Evolutionary conservation across 2,113 vertebrate species (phyloP).

Genomic region (Neolamprologus longior): DNA sequence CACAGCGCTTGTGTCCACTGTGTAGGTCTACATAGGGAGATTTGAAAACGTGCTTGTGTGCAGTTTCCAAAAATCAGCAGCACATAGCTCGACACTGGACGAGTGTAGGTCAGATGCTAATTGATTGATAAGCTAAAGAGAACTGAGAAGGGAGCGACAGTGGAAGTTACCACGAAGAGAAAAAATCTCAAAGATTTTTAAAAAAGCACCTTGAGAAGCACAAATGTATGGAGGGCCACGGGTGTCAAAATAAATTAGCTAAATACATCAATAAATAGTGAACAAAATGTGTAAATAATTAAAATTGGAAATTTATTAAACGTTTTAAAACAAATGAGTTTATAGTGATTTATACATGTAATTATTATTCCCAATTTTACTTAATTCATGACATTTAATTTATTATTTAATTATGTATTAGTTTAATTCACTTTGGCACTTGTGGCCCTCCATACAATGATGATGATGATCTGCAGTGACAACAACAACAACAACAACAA

Average conservation of each 20-base stretch:
- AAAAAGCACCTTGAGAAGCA: not conserved
- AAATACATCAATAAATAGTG: not conserved
- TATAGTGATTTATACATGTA: not conserved
- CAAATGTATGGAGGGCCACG: not conserved
- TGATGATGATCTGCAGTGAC: not conserved
- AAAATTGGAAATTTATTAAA: not conserved
- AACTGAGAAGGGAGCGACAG: not conserved
- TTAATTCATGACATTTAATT: not conserved
- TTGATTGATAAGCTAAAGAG: not conserved
- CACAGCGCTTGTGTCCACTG: not conserved
- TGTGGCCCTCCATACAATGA: not conserved
- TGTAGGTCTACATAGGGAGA: not conserved
- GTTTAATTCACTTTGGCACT: not conserved
- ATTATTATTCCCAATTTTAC: not conserved
- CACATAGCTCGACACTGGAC: not conserved
- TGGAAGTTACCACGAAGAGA: not conserved
- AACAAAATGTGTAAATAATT: not conserved
- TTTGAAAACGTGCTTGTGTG: not conserved
- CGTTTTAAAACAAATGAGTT: not conserved
- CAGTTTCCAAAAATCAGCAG: not conserved
- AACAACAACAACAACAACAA: not conserved
- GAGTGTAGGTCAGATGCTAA: not conserved
- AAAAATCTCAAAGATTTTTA: not conserved
- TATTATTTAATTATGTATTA: not conserved
- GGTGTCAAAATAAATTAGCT: not conserved